These are phyloP conservation scores for Sitodiplosis mosellana DNA, from an alignment of 1,140 invertebrate genomes.

Conservation along the genomic window DNA sequence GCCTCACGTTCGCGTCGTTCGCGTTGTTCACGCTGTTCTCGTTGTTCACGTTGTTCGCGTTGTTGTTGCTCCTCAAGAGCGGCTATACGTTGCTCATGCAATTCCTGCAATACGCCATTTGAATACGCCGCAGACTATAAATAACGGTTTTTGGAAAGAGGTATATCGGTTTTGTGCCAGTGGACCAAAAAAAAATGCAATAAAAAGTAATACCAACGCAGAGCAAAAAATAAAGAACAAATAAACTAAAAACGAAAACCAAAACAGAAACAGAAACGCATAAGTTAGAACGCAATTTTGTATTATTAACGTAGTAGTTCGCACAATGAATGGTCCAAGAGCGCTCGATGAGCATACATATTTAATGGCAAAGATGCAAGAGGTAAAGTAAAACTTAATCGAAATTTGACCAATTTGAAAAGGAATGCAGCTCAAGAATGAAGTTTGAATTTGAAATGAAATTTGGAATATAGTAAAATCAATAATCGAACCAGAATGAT, in stretches of 20 bases:
- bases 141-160: constrained; percentile 4
- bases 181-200: constrained; percentile 1
- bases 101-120: constrained; percentile 38
- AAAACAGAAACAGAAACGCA: not conserved
- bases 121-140: constrained; percentile 25
- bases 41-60: constrained; percentile 58
- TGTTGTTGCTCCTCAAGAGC: constrained; percentile 25
- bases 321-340: not conserved
- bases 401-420: too few species aligned
- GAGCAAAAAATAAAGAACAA: not conserved
- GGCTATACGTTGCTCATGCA: constrained; percentile 63
- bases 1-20: constrained; percentile 40
- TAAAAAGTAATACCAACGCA: not conserved
- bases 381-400: too few species aligned
- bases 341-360: too few species aligned
- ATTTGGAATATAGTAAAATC: too few species aligned
- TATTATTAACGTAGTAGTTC: too few species aligned
- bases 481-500: too few species aligned
- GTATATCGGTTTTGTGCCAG: constrained; percentile 1
- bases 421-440: too few species aligned
- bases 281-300: too few species aligned
- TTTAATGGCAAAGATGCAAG: too few species aligned
- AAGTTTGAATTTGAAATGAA: too few species aligned
- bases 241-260: not conserved
- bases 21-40: constrained; percentile 26